Conservation (phyloP, 2,113 vertebrate genomes). For the Struthidea cinerea region DNA sequence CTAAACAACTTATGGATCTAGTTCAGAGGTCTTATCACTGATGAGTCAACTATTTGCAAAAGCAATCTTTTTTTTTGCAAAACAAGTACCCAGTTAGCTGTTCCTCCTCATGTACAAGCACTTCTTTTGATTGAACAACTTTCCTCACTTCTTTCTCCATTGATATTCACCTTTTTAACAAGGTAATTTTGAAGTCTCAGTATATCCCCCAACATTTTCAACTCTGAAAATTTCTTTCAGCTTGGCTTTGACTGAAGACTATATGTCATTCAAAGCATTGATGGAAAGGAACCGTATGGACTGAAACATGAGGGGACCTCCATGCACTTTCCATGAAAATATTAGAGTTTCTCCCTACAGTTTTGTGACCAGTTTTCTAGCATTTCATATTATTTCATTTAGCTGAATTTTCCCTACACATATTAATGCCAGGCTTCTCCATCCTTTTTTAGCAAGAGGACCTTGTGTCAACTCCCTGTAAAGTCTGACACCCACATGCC, state of each 20-base stretch:
- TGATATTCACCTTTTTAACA: background rate
- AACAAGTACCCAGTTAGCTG: background rate
- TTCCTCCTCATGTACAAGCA: background rate
- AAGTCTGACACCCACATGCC: background rate
- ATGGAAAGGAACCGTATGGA: background rate
- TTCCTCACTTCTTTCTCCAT: background rate
- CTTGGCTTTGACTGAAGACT: background rate
- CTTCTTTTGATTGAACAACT: rapidly evolving
- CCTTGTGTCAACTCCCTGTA: background rate
- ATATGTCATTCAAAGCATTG: background rate
- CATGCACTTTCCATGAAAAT: background rate
- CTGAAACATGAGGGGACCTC: background rate
- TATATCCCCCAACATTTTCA: background rate
- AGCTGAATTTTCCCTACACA: background rate
- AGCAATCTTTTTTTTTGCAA: background rate
- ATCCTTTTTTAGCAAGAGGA: background rate
- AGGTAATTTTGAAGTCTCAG: background rate
- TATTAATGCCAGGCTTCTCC: background rate
- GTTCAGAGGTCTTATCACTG: background rate
- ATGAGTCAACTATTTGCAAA: background rate
- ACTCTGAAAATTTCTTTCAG: background rate
- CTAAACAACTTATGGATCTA: background rate
- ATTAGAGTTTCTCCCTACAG: background rate
- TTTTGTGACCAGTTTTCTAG: background rate
- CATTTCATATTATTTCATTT: background rate